Evolutionary conservation across 2,797 vertebrate genomes (phyloP).

Genomic region (Echeneis naucrates): DNA sequence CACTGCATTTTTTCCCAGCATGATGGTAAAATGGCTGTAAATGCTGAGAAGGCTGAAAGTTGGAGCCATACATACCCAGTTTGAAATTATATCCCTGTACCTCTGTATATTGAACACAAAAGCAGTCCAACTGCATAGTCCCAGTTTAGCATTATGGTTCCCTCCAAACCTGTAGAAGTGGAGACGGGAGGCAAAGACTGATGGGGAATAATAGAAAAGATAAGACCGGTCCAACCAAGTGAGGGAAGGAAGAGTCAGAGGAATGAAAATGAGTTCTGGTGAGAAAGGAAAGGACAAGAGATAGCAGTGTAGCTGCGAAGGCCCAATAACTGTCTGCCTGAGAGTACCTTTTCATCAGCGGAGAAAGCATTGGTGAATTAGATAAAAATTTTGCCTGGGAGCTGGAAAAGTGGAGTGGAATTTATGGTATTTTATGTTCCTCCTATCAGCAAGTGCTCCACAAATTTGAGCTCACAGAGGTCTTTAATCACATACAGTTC

Average conservation of each 20-base stretch:
- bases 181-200: slow-evolving; percentile 24
- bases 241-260: slow-evolving; percentile 37
- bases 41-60: background rate
- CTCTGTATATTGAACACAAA: slow-evolving; percentile 26
- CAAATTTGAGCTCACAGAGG: slow-evolving; percentile 62
- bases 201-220: slow-evolving; percentile 57
- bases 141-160: background rate
- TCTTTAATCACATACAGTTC: slow-evolving; percentile 71
- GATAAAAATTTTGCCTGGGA: slow-evolving; percentile 78
- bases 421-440: slow-evolving; percentile 82
- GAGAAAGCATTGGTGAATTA: slow-evolving; percentile 71
- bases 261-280: slow-evolving; percentile 38
- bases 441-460: slow-evolving; percentile 70
- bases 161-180: slow-evolving; percentile 27
- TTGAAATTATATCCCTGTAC: slow-evolving; percentile 22
- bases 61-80: slow-evolving; percentile 18
- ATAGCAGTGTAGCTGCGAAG: slow-evolving; percentile 34
- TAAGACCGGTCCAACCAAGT: slow-evolving; percentile 47
- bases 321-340: slow-evolving; percentile 59
- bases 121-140: slow-evolving; percentile 18
- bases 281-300: slow-evolving; percentile 19
- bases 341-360: slow-evolving; percentile 82
- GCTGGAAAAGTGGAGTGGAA: slow-evolving; percentile 75
- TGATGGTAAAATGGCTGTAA: slow-evolving; percentile 34
- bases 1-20: slow-evolving; percentile 4